Evolutionary conservation across 2,888 invertebrate species (phyloP), one percentile per base, ranked within the genome.

Genomic region (Cantharis nigra): DNA sequence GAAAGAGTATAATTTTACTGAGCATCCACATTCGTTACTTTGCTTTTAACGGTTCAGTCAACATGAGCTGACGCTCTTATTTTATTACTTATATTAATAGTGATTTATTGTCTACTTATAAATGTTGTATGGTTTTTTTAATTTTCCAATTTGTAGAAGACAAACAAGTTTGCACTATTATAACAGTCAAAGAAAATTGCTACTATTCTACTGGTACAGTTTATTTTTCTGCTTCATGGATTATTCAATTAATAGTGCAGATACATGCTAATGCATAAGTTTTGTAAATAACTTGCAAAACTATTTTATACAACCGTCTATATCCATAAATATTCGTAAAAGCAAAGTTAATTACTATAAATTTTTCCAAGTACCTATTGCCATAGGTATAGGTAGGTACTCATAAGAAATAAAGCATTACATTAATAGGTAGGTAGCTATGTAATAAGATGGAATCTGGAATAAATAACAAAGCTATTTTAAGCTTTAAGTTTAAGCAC

Each of bases 1-100:
- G 13, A 49, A 49, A 49, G 69, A 30, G 67, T 23, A 71, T 67
- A 71, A 71, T 71, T 71, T 62, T 71, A 67, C 23, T 62, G 72
- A 33, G 72, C 30, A 63, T 63, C 69, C 69, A 30, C 76, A 72
- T 76, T 30, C 71, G 69, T 76, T 72, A 72, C 73, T 30, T 76
- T 73, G 67, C 30, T 70, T 76, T 76, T 73, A 76, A 76, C 76
- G 76, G 76, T 76, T 73, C 76, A 76, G 73, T 76, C 76, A 73
- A 76, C 76, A 70, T 73, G 70, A 30, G 76, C 70, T 70, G 73
- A 73, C 76, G 70, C 26, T 76, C 30, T 18, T 73, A 62, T 76
- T 76, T 73, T 73, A 70, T 76, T 20, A 26, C 62, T 26, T 71
- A 69, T 71, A 75, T 71, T 75, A 72, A 63, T 69, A 33, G 23